These are phyloP conservation scores for Tetrapedia diversipes DNA, from an alignment of 2,888 invertebrate genomes.

Conservation along the genomic window DNA sequence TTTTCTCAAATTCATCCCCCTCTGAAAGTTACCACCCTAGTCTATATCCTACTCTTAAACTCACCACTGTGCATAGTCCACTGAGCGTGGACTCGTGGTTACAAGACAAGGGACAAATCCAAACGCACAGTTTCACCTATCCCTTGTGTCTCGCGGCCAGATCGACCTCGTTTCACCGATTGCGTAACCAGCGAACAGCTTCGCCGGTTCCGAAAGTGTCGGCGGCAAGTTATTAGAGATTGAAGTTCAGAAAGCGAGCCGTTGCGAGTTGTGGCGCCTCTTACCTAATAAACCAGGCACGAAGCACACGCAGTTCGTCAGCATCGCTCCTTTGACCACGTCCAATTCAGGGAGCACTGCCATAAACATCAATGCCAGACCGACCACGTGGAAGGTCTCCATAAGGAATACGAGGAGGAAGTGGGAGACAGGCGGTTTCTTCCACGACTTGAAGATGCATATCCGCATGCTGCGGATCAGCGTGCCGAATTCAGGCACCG, in stretches of 20 bases:
- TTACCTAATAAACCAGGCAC: conserved; percentile 90
- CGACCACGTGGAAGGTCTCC: conserved; percentile 95
- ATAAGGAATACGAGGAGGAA: conserved; percentile 90
- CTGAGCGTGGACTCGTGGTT: too few species aligned
- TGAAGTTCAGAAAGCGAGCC: neutral
- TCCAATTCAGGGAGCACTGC: conserved; percentile 95
- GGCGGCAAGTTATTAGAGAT: neutral
- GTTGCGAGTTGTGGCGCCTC: neutral
- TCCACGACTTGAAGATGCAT: conserved; percentile 95
- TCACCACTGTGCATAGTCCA: too few species aligned
- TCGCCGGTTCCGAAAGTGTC: neutral
- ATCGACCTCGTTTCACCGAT: conserved; percentile 2
- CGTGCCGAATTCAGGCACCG: conserved; percentile 94
- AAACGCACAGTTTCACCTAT: neutral
- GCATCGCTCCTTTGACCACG: conserved; percentile 97
- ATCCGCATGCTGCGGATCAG: conserved; percentile 93
- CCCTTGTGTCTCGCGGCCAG: neutral
- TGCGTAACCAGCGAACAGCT: neutral
- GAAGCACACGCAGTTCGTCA: conserved; percentile 97
- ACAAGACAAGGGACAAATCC: too few species aligned
- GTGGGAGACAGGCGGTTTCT: conserved; percentile 87
- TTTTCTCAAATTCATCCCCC: too few species aligned
- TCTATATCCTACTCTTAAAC: too few species aligned
- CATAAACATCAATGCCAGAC: conserved; percentile 93
- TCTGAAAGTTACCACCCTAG: too few species aligned